Evolutionary conservation across 2,888 invertebrate species (phyloP).

Genomic region (Cosmia pyralina): DNA sequence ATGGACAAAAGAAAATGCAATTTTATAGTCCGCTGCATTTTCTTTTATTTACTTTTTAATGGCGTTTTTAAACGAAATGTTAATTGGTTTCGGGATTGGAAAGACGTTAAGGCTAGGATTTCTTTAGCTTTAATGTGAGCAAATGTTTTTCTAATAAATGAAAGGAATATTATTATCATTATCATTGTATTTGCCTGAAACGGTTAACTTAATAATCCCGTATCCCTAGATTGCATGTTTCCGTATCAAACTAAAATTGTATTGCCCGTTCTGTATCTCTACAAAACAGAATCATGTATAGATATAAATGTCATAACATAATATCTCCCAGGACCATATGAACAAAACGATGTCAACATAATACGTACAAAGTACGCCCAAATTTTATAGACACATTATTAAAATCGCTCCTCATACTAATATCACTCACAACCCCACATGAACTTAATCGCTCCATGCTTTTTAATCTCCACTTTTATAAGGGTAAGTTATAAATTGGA

Average conservation of each 20-base stretch:
- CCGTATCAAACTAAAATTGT: background rate
- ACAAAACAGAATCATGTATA: background rate
- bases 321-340: background rate
- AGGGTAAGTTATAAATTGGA: slow-evolving; percentile 68
- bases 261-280: background rate
- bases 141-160: slow-evolving; percentile 23
- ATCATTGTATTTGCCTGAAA: background rate
- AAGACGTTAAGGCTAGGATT: slow-evolving; percentile 12
- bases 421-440: slow-evolving; percentile 31
- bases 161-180: background rate
- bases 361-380: slow-evolving; percentile 1
- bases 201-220: background rate
- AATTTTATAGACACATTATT: slow-evolving; percentile 26
- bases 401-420: slow-evolving; percentile 28
- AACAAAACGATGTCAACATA: slow-evolving; percentile 10
- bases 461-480: slow-evolving; percentile 59
- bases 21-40: slow-evolving; percentile 29
- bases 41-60: slow-evolving; percentile 34
- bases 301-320: background rate
- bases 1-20: slow-evolving; percentile 41
- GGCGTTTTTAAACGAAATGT: slow-evolving; percentile 20
- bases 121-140: slow-evolving; percentile 7
- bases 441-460: slow-evolving; percentile 39
- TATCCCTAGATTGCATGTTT: background rate
- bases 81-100: slow-evolving; percentile 32